A percentile compares a stretch with the other conserved stretches of the same genome.
Conservation (phyloP, 2,113 vertebrate genomes). For the Ctenodactylus gundi region DNA sequence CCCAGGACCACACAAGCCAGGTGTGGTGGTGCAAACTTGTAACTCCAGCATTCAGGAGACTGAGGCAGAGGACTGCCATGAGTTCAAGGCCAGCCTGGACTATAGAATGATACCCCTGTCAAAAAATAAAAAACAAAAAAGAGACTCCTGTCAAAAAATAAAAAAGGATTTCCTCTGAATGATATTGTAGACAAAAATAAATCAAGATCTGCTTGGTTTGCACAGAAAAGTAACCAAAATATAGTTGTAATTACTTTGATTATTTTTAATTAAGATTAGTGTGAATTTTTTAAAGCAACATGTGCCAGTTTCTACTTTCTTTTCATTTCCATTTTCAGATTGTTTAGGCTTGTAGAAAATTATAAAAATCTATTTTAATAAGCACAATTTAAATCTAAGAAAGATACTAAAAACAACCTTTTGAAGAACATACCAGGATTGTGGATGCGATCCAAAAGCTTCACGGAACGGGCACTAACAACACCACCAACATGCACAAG, state of each 20-base stretch:
- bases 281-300: slow-evolving; percentile 11
- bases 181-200: slow-evolving; percentile 28
- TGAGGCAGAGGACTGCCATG: too few relatives aligned
- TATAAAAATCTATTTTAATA: slow-evolving; percentile 35
- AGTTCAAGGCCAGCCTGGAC: too few relatives aligned
- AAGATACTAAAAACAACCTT: not conserved
- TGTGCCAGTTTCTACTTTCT: not conserved
- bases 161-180: slow-evolving; percentile 29
- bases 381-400: slow-evolving; percentile 24
- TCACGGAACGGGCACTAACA: slow-evolving; percentile 98
- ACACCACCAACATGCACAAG: slow-evolving; percentile 96
- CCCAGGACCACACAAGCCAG: too few relatives aligned
- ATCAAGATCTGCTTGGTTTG: not conserved
- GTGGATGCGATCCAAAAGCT: slow-evolving; percentile 98
- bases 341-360: slow-evolving; percentile 8
- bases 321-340: slow-evolving; percentile 27
- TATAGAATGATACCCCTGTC: too few relatives aligned
- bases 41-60: too few relatives aligned
- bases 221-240: slow-evolving; percentile 1
- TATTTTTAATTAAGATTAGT: slow-evolving; percentile 41
- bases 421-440: slow-evolving; percentile 92
- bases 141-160: too few relatives aligned
- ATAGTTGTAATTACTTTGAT: not conserved
- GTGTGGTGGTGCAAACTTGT: too few relatives aligned
- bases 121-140: too few relatives aligned